These are phyloP conservation scores for Lutjanus argentimaculatus DNA, from an alignment of 2,797 vertebrate genomes.

Conservation along the genomic window DNA sequence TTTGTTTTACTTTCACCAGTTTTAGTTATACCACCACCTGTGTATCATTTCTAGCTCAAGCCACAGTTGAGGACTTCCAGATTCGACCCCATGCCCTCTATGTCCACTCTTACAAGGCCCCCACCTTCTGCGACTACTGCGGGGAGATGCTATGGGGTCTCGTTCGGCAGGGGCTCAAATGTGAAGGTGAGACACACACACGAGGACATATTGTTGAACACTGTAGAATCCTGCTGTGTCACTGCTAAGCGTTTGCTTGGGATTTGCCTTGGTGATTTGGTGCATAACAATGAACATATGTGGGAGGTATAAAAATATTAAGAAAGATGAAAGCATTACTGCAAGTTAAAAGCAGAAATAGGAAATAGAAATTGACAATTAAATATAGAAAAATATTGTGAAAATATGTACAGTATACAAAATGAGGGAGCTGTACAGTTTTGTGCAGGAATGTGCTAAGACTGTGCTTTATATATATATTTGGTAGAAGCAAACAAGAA, in stretches of 20 bases:
- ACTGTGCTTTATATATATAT: conserved; percentile 10
- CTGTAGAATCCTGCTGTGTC: not conserved
- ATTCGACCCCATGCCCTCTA: conserved; percentile 97
- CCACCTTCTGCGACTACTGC: conserved; percentile 99
- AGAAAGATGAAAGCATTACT: no score
- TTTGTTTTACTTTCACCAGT: conserved; percentile 52
- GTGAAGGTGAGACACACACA: conserved; percentile 90
- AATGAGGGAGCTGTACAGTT: conserved; percentile 12
- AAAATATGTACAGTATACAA: no score
- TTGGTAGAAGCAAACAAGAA: conserved; percentile 12
- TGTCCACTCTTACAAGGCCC: conserved; percentile 98
- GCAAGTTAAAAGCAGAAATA: no score
- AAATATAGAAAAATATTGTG: no score
- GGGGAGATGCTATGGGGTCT: conserved; percentile 99
- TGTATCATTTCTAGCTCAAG: conserved; percentile 90
- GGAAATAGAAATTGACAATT: no score
- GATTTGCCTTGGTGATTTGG: no score
- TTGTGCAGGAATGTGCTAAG: no score
- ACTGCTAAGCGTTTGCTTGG: not conserved
- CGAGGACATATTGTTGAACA: not conserved
- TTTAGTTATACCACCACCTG: conserved; percentile 50
- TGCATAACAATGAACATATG: no score
- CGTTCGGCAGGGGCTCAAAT: conserved; percentile 97
- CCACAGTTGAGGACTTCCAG: conserved; percentile 98
- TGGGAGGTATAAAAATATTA: no score